Evolutionary conservation across 1,140 invertebrate species (phyloP).

Genomic region (Saccostrea cuccullata): DNA sequence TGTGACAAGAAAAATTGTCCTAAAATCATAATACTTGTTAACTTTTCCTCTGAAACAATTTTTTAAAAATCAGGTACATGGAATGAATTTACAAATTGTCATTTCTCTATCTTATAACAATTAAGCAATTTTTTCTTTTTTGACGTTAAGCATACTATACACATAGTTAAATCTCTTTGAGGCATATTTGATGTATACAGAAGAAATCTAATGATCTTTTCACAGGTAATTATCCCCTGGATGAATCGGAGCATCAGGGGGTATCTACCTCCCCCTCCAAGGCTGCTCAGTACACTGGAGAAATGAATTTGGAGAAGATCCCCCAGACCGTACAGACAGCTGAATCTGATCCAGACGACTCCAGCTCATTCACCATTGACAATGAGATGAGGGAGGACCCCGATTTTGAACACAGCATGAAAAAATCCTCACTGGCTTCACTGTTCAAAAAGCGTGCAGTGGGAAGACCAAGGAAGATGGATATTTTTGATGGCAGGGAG

Average conservation of each 20-base stretch:
- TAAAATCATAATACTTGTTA: too few species aligned
- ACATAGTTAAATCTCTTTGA: too few species aligned
- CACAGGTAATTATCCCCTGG: neutral
- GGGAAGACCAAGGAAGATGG: slow-evolving; percentile 18
- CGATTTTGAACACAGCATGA: slow-evolving; percentile 21
- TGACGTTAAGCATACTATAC: too few species aligned
- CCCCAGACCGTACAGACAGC: neutral
- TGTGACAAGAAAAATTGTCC: neutral
- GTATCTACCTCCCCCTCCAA: neutral
- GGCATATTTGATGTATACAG: too few species aligned
- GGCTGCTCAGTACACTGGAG: neutral
- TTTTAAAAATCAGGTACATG: too few species aligned
- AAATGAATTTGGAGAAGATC: slow-evolving; percentile 10
- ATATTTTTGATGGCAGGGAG: slow-evolving; percentile 21
- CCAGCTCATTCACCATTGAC: slow-evolving; percentile 13
- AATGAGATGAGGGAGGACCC: slow-evolving; percentile 33
- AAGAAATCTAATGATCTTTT: too few species aligned
- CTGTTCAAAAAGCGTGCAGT: neutral
- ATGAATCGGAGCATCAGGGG: neutral
- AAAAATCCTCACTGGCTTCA: neutral
- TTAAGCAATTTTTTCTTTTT: too few species aligned
- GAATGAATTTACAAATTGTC: too few species aligned
- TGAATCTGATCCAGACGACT: neutral
- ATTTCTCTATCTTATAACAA: too few species aligned
- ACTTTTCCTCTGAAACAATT: too few species aligned